These are phyloP conservation scores for Eulimnadia texana DNA, from an alignment of 1,140 invertebrate genomes.

Conservation along the genomic window DNA sequence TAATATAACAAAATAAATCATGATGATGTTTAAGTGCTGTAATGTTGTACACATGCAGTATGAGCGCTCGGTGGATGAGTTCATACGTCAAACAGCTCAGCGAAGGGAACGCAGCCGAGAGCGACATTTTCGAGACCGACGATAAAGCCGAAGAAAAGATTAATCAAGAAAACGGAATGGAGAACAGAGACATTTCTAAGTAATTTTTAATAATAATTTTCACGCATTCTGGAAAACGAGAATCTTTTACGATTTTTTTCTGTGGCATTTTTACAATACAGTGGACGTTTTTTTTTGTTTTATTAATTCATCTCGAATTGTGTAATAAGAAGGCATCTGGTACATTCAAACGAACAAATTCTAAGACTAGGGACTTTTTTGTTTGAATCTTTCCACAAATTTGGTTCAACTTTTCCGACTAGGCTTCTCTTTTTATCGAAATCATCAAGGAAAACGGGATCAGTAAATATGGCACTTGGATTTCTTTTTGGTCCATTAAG, in stretches of 20 bases:
- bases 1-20: too few species aligned
- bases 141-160: slow-evolving; percentile 9
- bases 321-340: background rate
- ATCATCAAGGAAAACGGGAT: too few species aligned
- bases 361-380: background rate
- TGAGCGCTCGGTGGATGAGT: slow-evolving; percentile 79
- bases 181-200: background rate
- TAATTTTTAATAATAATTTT: background rate
- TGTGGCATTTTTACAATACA: background rate
- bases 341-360: background rate
- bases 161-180: background rate
- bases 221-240: background rate
- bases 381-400: background rate
- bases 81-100: slow-evolving; percentile 64
- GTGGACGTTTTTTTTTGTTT: background rate
- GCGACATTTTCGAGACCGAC: slow-evolving; percentile 33
- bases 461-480: background rate
- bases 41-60: too few species aligned
- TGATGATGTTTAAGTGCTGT: too few species aligned
- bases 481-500: background rate
- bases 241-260: background rate
- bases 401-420: too few species aligned
- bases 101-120: slow-evolving; percentile 36
- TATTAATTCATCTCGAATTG: background rate
- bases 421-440: background rate